Conservation (phyloP, 2,888 invertebrate genomes). For the Teleiodes luculella region DNA sequence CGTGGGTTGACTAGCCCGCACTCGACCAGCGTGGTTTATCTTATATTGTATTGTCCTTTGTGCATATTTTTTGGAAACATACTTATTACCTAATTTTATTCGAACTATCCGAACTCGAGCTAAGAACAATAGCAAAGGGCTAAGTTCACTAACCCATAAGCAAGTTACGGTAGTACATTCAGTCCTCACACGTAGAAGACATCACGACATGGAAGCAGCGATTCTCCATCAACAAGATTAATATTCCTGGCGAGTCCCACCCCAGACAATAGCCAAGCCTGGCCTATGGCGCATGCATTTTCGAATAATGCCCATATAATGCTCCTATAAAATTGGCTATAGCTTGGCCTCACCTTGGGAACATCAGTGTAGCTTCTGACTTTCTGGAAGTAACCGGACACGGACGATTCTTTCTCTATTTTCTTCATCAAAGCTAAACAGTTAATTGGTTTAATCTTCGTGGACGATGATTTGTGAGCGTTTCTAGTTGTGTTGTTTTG, state of each 20-base stretch:
- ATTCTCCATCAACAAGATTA: constrained; percentile 62
- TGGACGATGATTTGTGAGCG: constrained; percentile 31
- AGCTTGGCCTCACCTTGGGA: constrained; percentile 50
- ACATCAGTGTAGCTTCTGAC: constrained; percentile 60
- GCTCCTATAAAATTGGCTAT: constrained; percentile 70
- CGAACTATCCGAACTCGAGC: too few species aligned
- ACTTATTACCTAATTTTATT: too few species aligned
- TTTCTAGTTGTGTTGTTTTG: constrained; percentile 31
- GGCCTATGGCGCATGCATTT: constrained; percentile 71
- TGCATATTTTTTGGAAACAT: too few species aligned
- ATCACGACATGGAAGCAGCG: constrained; percentile 37
- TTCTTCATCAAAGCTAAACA: constrained; percentile 15
- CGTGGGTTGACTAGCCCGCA: too few species aligned
- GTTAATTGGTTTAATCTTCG: constrained; percentile 25
- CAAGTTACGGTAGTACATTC: neutral
- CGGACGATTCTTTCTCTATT: constrained; percentile 14
- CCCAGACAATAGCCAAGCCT: constrained; percentile 62
- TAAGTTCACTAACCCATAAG: constrained; percentile 10
- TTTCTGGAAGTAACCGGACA: constrained; percentile 46
- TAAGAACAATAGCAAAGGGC: neutral
- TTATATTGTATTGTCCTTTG: too few species aligned
- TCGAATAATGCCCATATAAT: constrained; percentile 76
- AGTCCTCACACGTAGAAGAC: constrained; percentile 38
- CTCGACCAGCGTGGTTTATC: too few species aligned
- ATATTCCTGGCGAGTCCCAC: constrained; percentile 69